phyloP scores from a whole-genome alignment of 1,140 invertebrate species.

The Trichonephila clavata region DNA sequence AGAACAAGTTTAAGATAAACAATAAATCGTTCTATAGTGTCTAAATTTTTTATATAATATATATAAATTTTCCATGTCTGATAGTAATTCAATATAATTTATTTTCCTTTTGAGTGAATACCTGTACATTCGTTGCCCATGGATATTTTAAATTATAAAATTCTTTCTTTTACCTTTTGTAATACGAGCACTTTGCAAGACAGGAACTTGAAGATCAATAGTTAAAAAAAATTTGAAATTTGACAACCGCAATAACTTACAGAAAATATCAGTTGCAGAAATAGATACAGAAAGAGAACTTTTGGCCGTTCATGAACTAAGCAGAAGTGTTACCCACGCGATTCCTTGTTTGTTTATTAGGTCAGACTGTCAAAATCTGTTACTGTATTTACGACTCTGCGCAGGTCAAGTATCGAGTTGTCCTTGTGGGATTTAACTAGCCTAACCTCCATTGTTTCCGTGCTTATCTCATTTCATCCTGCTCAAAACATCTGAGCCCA shows the following conservation, averaged over 20 bases:
- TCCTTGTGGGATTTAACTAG: background rate
- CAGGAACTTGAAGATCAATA: too few species aligned
- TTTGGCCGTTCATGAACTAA: background rate
- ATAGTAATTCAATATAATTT: too few species aligned
- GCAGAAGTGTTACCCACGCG: background rate
- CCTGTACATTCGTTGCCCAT: too few species aligned
- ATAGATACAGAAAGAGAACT: background rate
- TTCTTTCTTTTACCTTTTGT: too few species aligned
- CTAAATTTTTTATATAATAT: too few species aligned
- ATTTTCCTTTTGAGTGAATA: too few species aligned
- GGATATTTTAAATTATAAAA: too few species aligned
- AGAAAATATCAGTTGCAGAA: background rate
- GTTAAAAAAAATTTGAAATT: background rate
- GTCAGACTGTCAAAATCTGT: constrained; percentile 14
- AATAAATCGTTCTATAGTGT: too few species aligned
- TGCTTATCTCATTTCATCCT: background rate
- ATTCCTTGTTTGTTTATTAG: background rate
- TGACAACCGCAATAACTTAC: background rate
- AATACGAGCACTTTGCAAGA: too few species aligned
- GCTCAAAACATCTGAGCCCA: background rate
- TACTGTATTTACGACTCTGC: background rate
- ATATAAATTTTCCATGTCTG: too few species aligned
- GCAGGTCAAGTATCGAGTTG: background rate
- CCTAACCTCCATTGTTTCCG: background rate
- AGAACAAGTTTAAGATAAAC: too few species aligned